Evolutionary conservation across 2,113 vertebrate genomes (phyloP).

Genomic region (Limanda limanda): DNA sequence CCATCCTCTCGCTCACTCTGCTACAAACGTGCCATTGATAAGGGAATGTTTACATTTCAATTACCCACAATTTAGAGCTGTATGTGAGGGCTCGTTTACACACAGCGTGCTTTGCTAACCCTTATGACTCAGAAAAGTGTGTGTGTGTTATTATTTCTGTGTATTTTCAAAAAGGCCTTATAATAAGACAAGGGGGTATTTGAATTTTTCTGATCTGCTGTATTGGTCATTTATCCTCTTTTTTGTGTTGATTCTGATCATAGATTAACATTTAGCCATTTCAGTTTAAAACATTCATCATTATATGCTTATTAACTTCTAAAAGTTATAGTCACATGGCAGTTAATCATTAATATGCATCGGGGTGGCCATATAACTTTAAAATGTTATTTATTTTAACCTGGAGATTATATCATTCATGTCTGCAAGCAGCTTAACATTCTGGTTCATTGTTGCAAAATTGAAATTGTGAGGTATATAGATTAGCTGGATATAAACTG

Average conservation of each 20-base stretch:
- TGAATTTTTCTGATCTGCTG: background rate
- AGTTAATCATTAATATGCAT: background rate
- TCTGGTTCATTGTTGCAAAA: no score
- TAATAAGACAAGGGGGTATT: background rate
- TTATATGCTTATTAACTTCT: conserved; percentile 1
- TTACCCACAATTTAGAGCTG: conserved; percentile 61
- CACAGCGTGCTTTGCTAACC: conserved; percentile 1
- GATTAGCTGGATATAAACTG: no score
- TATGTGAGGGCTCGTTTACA: conserved; percentile 21
- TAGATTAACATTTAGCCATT: background rate
- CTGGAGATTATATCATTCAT: no score
- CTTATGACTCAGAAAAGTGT: conserved; percentile 1
- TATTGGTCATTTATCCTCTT: background rate
- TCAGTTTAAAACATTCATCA: background rate
- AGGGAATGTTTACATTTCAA: conserved; percentile 64
- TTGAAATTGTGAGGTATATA: no score
- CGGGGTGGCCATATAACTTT: no score
- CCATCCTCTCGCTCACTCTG: conserved; percentile 80
- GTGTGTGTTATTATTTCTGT: background rate
- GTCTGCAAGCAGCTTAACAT: no score
- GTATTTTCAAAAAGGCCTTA: background rate
- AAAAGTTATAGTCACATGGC: background rate
- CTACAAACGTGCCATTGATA: conserved; percentile 80
- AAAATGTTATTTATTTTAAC: no score
- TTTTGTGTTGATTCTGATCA: no score